Percentiles rank a stretch among this genome's conserved stretches.
Conservation (phyloP, 2,888 invertebrate genomes). For the Phyllotreta cruciferae region DNA sequence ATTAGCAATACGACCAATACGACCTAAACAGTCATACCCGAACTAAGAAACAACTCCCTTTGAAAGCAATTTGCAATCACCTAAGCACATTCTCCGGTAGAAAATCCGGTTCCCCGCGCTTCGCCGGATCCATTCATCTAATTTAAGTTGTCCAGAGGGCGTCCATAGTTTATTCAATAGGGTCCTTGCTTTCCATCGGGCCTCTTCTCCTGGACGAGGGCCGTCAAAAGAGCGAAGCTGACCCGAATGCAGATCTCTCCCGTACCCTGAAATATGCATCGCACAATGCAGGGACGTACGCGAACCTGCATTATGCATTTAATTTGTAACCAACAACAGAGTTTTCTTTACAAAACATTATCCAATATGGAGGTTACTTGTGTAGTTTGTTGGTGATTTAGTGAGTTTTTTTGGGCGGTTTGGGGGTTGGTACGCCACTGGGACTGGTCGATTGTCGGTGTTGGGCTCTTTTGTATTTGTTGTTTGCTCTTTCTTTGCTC, state of each 20-base stretch:
- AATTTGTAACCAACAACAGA: too few species aligned
- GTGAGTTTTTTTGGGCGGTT: too few species aligned
- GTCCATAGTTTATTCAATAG: constrained; percentile 43
- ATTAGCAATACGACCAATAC: too few species aligned
- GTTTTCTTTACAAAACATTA: too few species aligned
- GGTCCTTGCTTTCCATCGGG: constrained; percentile 31
- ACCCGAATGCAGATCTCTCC: constrained; percentile 59
- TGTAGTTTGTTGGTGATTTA: too few species aligned
- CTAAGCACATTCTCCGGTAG: constrained; percentile 11
- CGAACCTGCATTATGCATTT: too few species aligned
- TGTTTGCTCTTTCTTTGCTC: constrained; percentile 53
- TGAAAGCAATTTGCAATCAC: constrained; percentile 12
- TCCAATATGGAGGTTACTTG: too few species aligned
- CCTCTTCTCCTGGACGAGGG: constrained; percentile 35
- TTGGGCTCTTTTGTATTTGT: constrained; percentile 52
- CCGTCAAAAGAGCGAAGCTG: constrained; percentile 58
- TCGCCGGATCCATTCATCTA: constrained; percentile 32
- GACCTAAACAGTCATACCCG: neutral
- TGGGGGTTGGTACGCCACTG: constrained; percentile 5
- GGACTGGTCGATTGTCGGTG: constrained; percentile 46
- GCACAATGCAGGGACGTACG: constrained; percentile 38
- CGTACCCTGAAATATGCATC: constrained; percentile 56
- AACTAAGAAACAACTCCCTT: neutral
- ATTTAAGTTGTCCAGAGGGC: constrained; percentile 40
- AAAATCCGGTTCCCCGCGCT: constrained; percentile 11